These are phyloP conservation scores for Drosophila truncata DNA, from an alignment of 1,140 invertebrate genomes.

Conservation along the genomic window DNA sequence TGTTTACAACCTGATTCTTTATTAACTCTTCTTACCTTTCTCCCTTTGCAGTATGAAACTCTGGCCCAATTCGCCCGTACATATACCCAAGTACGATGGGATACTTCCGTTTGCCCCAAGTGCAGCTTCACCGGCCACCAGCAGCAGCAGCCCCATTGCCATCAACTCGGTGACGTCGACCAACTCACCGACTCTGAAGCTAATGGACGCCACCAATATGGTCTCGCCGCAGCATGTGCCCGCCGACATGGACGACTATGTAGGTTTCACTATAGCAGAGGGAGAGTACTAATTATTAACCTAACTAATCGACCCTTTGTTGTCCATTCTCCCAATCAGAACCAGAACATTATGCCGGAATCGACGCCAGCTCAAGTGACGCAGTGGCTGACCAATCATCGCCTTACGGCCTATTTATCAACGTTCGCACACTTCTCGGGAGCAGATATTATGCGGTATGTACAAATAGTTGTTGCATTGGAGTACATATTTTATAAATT, in stretches of 20 bases:
- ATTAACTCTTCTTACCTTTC: neutral
- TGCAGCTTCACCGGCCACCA: slow-evolving; percentile 71
- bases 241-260: slow-evolving; percentile 79
- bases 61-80: slow-evolving; percentile 84
- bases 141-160: slow-evolving; percentile 81
- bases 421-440: slow-evolving; percentile 95
- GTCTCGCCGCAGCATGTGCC: slow-evolving; percentile 78
- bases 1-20: neutral
- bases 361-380: slow-evolving; percentile 90
- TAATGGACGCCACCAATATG: slow-evolving; percentile 84
- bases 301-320: slow-evolving; percentile 8
- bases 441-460: slow-evolving; percentile 90
- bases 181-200: slow-evolving; percentile 82
- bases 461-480: neutral
- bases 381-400: slow-evolving; percentile 92
- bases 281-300: slow-evolving; percentile 1
- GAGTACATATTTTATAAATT: neutral
- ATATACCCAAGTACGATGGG: slow-evolving; percentile 85
- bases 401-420: slow-evolving; percentile 91
- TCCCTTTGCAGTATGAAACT: slow-evolving; percentile 75
- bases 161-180: slow-evolving; percentile 85
- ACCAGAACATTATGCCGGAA: slow-evolving; percentile 86
- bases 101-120: slow-evolving; percentile 76
- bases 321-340: slow-evolving; percentile 40
- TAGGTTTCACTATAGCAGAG: slow-evolving; percentile 47